phyloP scores from a whole-genome alignment of 1,140 invertebrate species.

The Eufriesea mexicana region DNA sequence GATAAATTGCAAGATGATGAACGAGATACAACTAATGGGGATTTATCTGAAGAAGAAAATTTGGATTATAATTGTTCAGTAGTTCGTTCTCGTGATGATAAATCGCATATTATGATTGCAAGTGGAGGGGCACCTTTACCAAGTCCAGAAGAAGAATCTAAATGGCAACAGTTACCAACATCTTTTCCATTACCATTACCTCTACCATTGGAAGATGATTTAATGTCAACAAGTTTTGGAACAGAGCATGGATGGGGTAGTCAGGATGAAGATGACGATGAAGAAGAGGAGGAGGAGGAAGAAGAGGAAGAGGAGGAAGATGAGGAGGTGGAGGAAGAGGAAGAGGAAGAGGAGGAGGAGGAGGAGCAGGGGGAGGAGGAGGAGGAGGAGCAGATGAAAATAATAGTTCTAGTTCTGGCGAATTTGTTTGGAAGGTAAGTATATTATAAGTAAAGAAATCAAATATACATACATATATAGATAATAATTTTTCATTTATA shows the following conservation, averaged over 20 bases:
- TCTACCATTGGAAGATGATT: constrained; percentile 75
- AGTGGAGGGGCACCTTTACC: constrained; percentile 75
- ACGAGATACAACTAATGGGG: constrained; percentile 69
- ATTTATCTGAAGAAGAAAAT: constrained; percentile 76
- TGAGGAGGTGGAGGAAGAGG: constrained; percentile 72
- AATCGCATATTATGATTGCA: constrained; percentile 58
- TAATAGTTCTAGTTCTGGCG: constrained; percentile 86
- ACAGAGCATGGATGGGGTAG: constrained; percentile 77
- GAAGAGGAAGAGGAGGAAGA: constrained; percentile 71
- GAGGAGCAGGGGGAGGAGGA: constrained; percentile 74
- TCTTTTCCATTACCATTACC: constrained; percentile 75
- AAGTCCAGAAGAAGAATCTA: constrained; percentile 80
- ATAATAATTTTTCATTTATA: not conserved
- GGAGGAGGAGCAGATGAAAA: constrained; percentile 56
- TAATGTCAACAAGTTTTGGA: constrained; percentile 80
- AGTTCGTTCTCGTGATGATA: constrained; percentile 64
- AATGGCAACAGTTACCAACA: constrained; percentile 77
- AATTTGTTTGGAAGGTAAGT: constrained; percentile 89
- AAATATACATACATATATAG: not conserved
- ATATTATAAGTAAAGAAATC: constrained; percentile 36
- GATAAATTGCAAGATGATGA: constrained; percentile 62
- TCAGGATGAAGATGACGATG: constrained; percentile 72
- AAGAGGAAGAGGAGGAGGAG: constrained; percentile 66
- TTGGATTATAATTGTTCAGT: constrained; percentile 66
- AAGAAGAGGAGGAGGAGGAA: constrained; percentile 65